Evolutionary conservation across 2,888 invertebrate species (phyloP), one percentile per base, ranked within the genome.

Genomic region (Erebia epiphron): DNA sequence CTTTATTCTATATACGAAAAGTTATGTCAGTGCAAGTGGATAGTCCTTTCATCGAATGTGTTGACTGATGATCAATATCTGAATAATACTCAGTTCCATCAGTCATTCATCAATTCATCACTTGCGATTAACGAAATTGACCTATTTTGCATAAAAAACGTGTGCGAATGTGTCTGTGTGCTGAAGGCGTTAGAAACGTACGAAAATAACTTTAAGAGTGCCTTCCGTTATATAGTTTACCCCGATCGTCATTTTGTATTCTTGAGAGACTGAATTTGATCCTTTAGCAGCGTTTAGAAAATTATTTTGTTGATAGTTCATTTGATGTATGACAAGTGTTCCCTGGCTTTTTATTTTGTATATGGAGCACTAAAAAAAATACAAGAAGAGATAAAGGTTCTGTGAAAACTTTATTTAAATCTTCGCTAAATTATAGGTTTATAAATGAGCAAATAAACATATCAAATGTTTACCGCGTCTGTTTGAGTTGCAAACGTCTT

Each of bases 231-330:
- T 75, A 74, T 74, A 74, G 77, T 78, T 77, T 75, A 76, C 75
- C 75, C 67, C 52, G 18, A 67, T 68, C 68, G 70, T 79, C 76
- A 77, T 78, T 67, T 62, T 88, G 85, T 90, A 89, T 87, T 88
- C 86, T 86, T 79, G 88, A 88, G 92, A 92, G 92, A 90, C 91
- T 90, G 91, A 92, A 61, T 16, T 86, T 90, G 89, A 89, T 85
- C 79, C 83, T 87, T 86, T 90, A 90, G 90, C 89, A 88, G 91
- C 90, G 89, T 91, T 91, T 91, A 90, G 86, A 83, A 87, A 88
- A 86, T 83, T 87, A 84, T 87, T 75, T 86, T 86, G 84, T 89
- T 88, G 83, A 81, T 83, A 85, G 83, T 82, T 43, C n/a, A 18
- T 56, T 26, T 14, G 70, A 62, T 49, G 62, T 71, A 80, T 76